phyloP scores from a whole-genome alignment of 2,888 invertebrate genomes.

The Cancer borealis region DNA sequence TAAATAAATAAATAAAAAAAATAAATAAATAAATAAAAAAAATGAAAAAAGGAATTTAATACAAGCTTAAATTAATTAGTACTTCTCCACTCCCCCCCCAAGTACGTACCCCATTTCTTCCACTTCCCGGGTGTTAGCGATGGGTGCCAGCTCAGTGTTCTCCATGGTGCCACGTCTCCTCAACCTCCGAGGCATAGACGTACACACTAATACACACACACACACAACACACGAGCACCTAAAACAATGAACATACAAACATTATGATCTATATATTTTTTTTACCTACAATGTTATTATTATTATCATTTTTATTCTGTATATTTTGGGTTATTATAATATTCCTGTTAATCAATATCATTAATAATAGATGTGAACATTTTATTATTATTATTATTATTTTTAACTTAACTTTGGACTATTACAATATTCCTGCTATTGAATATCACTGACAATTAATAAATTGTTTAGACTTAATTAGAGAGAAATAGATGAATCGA shows the following conservation, averaged over 20 bases:
- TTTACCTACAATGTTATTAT: not conserved
- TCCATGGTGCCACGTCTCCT: slow-evolving; percentile 49
- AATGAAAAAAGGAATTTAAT: too few species aligned
- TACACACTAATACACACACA: not conserved
- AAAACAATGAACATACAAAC: not conserved
- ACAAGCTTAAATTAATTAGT: too few species aligned
- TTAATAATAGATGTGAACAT: too few species aligned
- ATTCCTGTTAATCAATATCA: too few species aligned
- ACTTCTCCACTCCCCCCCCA: not conserved
- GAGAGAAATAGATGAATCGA: too few species aligned
- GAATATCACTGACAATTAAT: too few species aligned
- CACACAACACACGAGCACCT: not conserved
- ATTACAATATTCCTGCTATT: too few species aligned
- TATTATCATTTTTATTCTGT: not conserved
- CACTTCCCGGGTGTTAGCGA: slow-evolving; percentile 51
- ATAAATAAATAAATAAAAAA: not conserved
- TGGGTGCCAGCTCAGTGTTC: slow-evolving; percentile 52
- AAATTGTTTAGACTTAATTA: too few species aligned
- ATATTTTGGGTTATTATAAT: too few species aligned
- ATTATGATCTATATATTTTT: not conserved
- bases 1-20: not conserved
- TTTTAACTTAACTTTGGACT: not conserved
- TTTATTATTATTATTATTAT: not conserved
- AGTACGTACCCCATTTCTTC: slow-evolving; percentile 44
- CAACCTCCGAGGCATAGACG: slow-evolving; percentile 57